A percentile compares a stretch with the other conserved stretches of the same genome.
These are phyloP conservation scores for Drepana arcuata DNA, from an alignment of 1,140 invertebrate species.

Conservation along the genomic window DNA sequence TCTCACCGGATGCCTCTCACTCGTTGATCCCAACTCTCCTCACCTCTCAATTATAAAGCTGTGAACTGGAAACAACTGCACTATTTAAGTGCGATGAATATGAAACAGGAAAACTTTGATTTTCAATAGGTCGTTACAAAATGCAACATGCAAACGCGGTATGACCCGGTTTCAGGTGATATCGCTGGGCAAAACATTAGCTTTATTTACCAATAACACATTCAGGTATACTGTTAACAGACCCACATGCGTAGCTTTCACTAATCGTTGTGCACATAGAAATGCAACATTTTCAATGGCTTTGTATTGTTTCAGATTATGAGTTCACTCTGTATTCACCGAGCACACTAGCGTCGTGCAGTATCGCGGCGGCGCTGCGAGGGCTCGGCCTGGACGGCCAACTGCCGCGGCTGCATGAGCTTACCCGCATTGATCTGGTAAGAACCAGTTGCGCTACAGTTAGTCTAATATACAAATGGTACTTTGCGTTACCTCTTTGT, in stretches of 20 bases:
- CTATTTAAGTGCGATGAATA: too few species aligned
- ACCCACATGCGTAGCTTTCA: too few species aligned
- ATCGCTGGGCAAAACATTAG: constrained; percentile 27
- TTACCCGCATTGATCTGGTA: constrained; percentile 87
- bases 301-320: constrained; percentile 87
- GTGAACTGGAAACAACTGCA: too few species aligned
- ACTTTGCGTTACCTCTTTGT: too few species aligned
- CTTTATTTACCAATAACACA: neutral
- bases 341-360: constrained; percentile 89
- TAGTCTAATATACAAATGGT: too few species aligned
- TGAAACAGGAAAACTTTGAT: constrained; percentile 4
- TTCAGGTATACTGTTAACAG: neutral
- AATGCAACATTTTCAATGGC: too few species aligned
- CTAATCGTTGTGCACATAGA: too few species aligned
- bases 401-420: constrained; percentile 77
- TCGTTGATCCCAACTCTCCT: constrained; percentile 5
- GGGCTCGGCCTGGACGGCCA: constrained; percentile 80
- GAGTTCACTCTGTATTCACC: constrained; percentile 89
- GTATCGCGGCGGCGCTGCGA: constrained; percentile 85
- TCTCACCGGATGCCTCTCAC: constrained; percentile 18
- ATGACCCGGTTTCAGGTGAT: constrained; percentile 43
- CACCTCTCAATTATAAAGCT: too few species aligned
- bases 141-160: constrained; percentile 11
- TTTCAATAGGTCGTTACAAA: neutral
- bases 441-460: too few species aligned